Evolutionary conservation across 2,888 invertebrate genomes (phyloP).

Genomic region (Tyria jacobaeae): DNA sequence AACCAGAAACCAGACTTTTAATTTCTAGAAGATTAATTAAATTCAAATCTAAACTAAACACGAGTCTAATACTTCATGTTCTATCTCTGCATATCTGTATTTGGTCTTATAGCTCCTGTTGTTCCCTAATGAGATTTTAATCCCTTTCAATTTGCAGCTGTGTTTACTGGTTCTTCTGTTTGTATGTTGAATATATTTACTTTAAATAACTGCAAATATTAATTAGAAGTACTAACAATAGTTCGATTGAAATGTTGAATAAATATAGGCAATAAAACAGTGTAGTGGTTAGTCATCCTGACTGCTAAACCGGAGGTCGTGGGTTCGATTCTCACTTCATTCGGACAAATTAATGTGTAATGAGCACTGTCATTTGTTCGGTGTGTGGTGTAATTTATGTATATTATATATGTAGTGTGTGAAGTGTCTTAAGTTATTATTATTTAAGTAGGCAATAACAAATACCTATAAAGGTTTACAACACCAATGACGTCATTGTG

Average conservation of each 20-base stretch:
- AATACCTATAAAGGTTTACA: too few relatives aligned
- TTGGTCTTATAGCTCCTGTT: neutral
- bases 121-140: constrained; percentile 13
- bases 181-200: neutral
- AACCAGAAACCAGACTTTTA: neutral
- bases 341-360: too few relatives aligned
- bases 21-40: neutral
- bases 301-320: too few relatives aligned
- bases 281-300: too few relatives aligned
- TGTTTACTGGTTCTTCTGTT: neutral
- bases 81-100: constrained; percentile 1
- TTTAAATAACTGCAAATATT: neutral
- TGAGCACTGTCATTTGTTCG: too few relatives aligned
- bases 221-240: neutral
- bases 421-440: too few relatives aligned
- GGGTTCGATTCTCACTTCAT: too few relatives aligned
- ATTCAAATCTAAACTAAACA: neutral
- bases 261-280: neutral
- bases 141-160: neutral
- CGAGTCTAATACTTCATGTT: neutral
- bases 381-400: too few relatives aligned
- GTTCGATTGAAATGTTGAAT: neutral
- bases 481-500: too few relatives aligned
- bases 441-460: too few relatives aligned
- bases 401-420: too few relatives aligned